Evolutionary conservation across 2,888 invertebrate species (phyloP).

Genomic region (Nemotelus nigrinus): DNA sequence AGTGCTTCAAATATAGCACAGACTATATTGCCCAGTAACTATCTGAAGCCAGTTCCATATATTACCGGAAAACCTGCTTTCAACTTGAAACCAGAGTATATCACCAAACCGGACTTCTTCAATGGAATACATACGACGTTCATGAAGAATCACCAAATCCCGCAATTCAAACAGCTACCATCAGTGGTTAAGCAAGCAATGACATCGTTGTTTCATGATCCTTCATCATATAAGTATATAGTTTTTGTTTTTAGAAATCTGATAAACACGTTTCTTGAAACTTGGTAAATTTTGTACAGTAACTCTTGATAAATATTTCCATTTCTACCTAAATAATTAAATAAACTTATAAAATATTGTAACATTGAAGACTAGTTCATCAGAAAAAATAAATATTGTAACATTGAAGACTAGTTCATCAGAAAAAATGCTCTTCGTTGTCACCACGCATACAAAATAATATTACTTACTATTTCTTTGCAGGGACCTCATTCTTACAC

Average conservation of each 20-base stretch:
- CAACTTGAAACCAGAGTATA: conserved; percentile 43
- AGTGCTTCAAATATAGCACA: conserved; percentile 50
- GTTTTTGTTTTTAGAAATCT: too few relatives aligned
- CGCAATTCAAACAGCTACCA: conserved; percentile 34
- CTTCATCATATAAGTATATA: conserved; percentile 29
- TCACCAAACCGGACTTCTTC: conserved; percentile 40
- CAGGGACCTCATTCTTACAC: conserved; percentile 47
- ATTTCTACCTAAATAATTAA: too few relatives aligned
- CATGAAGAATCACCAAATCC: conserved; percentile 39
- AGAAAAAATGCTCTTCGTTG: too few relatives aligned
- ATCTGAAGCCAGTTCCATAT: conserved; percentile 32
- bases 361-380: too few relatives aligned
- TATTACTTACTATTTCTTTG: not conserved
- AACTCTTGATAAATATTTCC: not conserved
- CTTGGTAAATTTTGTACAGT: not conserved
- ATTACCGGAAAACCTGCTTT: conserved; percentile 46
- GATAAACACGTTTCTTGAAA: not conserved
- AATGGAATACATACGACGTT: conserved; percentile 47
- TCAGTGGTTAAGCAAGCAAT: conserved; percentile 29
- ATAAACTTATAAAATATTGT: too few relatives aligned
- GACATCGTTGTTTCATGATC: conserved; percentile 1
- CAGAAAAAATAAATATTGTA: too few relatives aligned
- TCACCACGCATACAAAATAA: too few relatives aligned
- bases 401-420: too few relatives aligned
- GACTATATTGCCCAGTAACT: conserved; percentile 45